Percentiles rank a stretch among this genome's conserved stretches.
Evolutionary conservation across 1,140 invertebrate genomes (phyloP).

Genomic region (Arctopsyche grandis): DNA sequence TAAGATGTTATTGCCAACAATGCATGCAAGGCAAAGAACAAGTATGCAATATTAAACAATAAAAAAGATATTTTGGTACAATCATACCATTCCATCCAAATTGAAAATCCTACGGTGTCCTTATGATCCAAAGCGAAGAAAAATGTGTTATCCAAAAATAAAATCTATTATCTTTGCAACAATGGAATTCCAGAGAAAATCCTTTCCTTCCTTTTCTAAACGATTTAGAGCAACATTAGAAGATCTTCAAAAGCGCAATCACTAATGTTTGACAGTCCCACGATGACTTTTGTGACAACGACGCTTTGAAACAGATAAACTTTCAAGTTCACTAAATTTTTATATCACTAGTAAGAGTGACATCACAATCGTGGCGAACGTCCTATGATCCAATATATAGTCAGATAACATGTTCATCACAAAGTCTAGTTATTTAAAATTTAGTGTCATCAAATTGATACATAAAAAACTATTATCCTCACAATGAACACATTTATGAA

Average conservation of each 20-base stretch:
- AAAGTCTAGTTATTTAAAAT: neutral
- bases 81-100: slow-evolving; percentile 35
- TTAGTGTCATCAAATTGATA: neutral
- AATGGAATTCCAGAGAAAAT: slow-evolving; percentile 22
- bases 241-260: neutral
- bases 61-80: slow-evolving; percentile 11
- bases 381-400: neutral
- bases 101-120: slow-evolving; percentile 27
- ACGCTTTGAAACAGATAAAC: too few species aligned
- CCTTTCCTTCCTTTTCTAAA: slow-evolving; percentile 15
- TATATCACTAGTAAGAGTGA: neutral
- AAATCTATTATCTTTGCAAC: neutral
- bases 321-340: neutral
- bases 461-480: slow-evolving; percentile 1
- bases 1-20: neutral
- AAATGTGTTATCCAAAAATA: slow-evolving; percentile 3
- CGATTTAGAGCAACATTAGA: neutral
- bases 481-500: slow-evolving; percentile 4
- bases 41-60: neutral
- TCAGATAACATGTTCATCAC: slow-evolving; percentile 3
- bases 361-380: neutral
- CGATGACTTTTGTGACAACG: neutral
- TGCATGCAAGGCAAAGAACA: slow-evolving; percentile 6
- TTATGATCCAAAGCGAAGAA: slow-evolving; percentile 14
- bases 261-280: slow-evolving; percentile 6